Evolutionary conservation across 1,140 invertebrate species (phyloP).

Genomic region (Brachionus rubens): DNA sequence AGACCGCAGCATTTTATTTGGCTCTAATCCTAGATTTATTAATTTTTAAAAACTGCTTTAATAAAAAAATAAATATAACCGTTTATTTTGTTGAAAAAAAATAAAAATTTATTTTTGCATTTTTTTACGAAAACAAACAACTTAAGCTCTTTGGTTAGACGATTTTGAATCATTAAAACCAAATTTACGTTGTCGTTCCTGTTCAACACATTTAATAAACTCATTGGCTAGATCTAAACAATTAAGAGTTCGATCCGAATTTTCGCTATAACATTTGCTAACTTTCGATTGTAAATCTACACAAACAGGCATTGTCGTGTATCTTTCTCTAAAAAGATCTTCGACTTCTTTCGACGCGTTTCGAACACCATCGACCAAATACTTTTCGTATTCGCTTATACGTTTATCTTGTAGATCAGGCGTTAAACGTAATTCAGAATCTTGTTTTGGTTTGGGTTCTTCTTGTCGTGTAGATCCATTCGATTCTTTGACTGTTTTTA

Average conservation of each 20-base stretch:
- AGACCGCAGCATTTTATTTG: no score
- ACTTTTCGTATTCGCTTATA: constrained; percentile 35
- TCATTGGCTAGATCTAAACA: constrained; percentile 37
- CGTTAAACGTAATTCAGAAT: background rate
- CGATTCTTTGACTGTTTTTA: constrained; percentile 19
- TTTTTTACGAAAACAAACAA: no score
- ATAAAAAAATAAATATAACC: no score
- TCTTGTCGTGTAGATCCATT: background rate
- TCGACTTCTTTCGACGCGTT: constrained; percentile 23
- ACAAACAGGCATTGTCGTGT: constrained; percentile 30
- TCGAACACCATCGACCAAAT: background rate
- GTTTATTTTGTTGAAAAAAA: no score
- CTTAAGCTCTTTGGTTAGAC: no score
- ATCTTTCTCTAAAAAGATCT: constrained; percentile 22
- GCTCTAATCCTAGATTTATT: no score
- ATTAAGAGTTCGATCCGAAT: constrained; percentile 21
- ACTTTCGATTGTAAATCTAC: constrained; percentile 27
- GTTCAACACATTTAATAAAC: constrained; percentile 39
- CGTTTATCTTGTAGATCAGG: constrained; percentile 40
- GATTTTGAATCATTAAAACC: no score
- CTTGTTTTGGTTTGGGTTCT: background rate
- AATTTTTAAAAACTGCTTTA: no score
- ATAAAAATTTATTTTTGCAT: no score
- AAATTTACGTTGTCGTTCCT: constrained; percentile 37
- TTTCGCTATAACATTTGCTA: constrained; percentile 28